These are phyloP conservation scores for Drosophila kanekoi DNA, from an alignment of 2,888 invertebrate genomes.

Conservation along the genomic window DNA sequence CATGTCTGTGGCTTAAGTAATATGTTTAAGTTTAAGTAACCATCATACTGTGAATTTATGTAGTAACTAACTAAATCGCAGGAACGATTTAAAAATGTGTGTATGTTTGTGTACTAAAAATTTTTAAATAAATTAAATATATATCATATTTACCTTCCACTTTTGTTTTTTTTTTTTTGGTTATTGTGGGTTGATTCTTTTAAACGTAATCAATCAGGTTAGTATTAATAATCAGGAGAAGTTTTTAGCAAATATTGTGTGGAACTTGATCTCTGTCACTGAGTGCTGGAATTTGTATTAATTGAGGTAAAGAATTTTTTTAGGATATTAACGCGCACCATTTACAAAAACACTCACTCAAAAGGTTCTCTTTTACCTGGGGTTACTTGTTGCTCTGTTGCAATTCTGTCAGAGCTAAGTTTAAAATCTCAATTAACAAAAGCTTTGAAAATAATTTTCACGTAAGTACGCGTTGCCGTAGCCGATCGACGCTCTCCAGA, in stretches of 20 bases:
- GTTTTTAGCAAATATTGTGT: conserved; percentile 3
- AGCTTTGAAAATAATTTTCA: conserved; percentile 10
- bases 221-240: not conserved
- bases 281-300: conserved; percentile 9
- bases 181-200: no score
- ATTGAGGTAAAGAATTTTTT: conserved; percentile 25
- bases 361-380: conserved; percentile 11
- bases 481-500: conserved; percentile 61
- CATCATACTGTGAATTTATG: no score
- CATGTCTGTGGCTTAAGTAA: no score
- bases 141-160: no score
- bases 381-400: conserved; percentile 15
- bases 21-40: no score
- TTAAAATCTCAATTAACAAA: conserved; percentile 19
- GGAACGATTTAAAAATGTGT: no score
- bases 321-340: conserved; percentile 26
- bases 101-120: no score
- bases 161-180: no score
- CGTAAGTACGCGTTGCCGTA: conserved; percentile 37
- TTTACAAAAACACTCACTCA: conserved; percentile 8
- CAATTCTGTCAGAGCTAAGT: not conserved
- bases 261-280: conserved; percentile 8
- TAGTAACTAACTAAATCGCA: no score
- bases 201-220: no score
- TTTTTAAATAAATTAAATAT: no score